A percentile compares a stretch with the other conserved stretches of the same genome.
phyloP scores from a whole-genome alignment of 2,888 invertebrate species.

The Adineta ricciae region DNA sequence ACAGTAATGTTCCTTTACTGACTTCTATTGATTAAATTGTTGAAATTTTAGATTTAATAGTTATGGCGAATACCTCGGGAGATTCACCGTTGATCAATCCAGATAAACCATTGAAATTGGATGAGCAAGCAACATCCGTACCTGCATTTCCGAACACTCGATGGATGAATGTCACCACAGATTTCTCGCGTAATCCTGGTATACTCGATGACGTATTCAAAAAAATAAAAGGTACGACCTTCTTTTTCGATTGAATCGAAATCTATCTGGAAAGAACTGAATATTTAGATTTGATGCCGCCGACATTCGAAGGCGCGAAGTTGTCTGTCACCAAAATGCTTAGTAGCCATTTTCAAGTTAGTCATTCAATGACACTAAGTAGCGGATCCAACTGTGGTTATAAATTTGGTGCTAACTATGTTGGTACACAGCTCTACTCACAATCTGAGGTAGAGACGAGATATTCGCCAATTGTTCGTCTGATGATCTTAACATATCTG shows the following conservation, averaged over 20 bases:
- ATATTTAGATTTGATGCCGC: conserved; percentile 24
- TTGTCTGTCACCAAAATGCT: conserved; percentile 86
- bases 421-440: conserved; percentile 78
- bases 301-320: conserved; percentile 80
- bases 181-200: conserved; percentile 28
- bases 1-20: too few relatives aligned
- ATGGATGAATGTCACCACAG: neutral
- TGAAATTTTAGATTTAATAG: too few relatives aligned
- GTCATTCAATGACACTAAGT: conserved; percentile 79
- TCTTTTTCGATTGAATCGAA: too few relatives aligned
- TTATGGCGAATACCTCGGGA: too few relatives aligned
- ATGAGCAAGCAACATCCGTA: neutral
- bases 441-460: conserved; percentile 64
- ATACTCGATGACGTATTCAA: conserved; percentile 31
- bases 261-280: too few relatives aligned
- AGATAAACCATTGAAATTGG: too few relatives aligned
- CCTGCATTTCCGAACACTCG: conserved; percentile 2
- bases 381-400: conserved; percentile 71
- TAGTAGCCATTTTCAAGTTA: conserved; percentile 92
- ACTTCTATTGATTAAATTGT: too few relatives aligned
- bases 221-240: conserved; percentile 25
- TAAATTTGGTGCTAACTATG: conserved; percentile 89
- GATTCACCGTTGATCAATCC: too few relatives aligned
- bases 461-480: too few relatives aligned
- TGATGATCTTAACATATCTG: too few relatives aligned